These are phyloP conservation scores for Drosophila crucigera DNA, from an alignment of 2,888 invertebrate species.

Conservation along the genomic window DNA sequence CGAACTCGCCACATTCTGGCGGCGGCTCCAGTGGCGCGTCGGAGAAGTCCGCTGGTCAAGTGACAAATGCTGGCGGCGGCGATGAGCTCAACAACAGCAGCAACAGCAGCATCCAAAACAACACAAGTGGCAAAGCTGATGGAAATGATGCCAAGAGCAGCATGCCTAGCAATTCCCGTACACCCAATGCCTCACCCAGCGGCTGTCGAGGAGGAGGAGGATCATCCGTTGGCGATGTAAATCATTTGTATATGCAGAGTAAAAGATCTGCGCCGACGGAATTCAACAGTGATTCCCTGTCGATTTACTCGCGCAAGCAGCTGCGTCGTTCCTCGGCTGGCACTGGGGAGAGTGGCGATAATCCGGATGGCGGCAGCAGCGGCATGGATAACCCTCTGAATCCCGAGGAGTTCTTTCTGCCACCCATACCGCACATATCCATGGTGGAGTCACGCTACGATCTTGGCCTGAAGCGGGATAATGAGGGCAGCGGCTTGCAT, in stretches of 20 bases:
- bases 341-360: slow-evolving; percentile 63
- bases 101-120: slow-evolving; percentile 43
- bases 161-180: slow-evolving; percentile 59
- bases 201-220: slow-evolving; percentile 19
- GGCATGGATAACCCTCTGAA: slow-evolving; percentile 83
- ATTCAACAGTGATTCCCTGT: slow-evolving; percentile 81
- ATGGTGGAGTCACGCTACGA: slow-evolving; percentile 84
- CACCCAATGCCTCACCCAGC: slow-evolving; percentile 69
- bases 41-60: slow-evolving; percentile 78
- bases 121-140: slow-evolving; percentile 47
- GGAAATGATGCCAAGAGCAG: slow-evolving; percentile 49
- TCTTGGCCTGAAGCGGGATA: slow-evolving; percentile 84
- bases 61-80: slow-evolving; percentile 42
- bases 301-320: slow-evolving; percentile 84
- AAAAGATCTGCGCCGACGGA: slow-evolving; percentile 82
- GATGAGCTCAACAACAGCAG: slow-evolving; percentile 55
- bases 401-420: slow-evolving; percentile 84
- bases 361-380: slow-evolving; percentile 75
- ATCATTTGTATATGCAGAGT: slow-evolving; percentile 46
- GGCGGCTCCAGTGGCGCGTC: slow-evolving; percentile 63
- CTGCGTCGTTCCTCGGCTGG: slow-evolving; percentile 71
- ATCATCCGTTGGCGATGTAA: slow-evolving; percentile 29
- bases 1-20: slow-evolving; percentile 62
- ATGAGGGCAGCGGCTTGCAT: slow-evolving; percentile 58
- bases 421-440: slow-evolving; percentile 84